Conservation (phyloP, 2,113 vertebrate species). For the Hypocryptadius cinnamomeus region DNA sequence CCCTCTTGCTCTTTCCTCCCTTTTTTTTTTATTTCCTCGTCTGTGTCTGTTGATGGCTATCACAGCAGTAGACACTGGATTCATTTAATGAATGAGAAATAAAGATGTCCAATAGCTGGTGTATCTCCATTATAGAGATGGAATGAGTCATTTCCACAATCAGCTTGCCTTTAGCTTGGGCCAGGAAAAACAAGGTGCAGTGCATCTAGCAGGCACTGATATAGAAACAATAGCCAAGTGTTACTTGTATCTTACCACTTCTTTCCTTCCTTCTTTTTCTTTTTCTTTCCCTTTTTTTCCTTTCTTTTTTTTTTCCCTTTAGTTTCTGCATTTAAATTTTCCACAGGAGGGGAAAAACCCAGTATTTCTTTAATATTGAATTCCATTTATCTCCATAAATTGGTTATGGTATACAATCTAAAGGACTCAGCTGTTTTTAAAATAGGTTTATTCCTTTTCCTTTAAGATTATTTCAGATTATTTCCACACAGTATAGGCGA, state of each 20-base stretch:
- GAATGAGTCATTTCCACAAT: conserved; percentile 35
- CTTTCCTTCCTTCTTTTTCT: not conserved
- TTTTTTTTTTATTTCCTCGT: conserved; percentile 50
- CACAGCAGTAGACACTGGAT: conserved; percentile 35
- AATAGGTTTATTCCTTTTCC: conserved; percentile 74
- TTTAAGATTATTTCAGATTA: conserved; percentile 73
- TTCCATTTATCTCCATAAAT: conserved; percentile 77
- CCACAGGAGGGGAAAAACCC: conserved; percentile 42
- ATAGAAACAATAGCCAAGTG: not conserved
- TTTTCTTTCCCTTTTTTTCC: not conserved
- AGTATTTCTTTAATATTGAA: conserved; percentile 74
- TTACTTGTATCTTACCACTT: not conserved
- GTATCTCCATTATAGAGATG: not conserved
- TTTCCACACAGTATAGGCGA: conserved; percentile 69
- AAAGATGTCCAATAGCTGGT: conserved; percentile 20
- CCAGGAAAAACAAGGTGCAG: not conserved
- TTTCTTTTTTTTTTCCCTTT: not conserved
- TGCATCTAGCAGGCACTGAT: not conserved
- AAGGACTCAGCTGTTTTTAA: conserved; percentile 78
- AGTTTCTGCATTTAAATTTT: conserved; percentile 67
- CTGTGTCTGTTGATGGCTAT: conserved; percentile 56
- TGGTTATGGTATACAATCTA: conserved; percentile 74
- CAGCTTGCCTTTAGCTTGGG: not conserved
- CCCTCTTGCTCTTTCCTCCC: conserved; percentile 37
- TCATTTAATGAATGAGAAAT: conserved; percentile 36